Evolutionary conservation across 2,113 vertebrate species (phyloP).

Genomic region (Lagopus leucura): DNA sequence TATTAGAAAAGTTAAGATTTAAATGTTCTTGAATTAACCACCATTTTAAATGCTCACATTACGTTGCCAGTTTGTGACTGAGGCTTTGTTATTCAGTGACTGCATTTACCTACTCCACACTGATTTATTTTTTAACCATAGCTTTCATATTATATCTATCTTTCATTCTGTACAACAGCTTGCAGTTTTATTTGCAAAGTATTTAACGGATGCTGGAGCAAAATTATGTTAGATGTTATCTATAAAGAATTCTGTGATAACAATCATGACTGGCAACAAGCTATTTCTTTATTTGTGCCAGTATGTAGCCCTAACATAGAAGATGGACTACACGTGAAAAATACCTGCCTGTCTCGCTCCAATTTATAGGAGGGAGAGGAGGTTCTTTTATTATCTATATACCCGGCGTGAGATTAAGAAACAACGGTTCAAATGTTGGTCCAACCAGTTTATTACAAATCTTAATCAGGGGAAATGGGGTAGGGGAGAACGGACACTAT

Average conservation of each 20-base stretch:
- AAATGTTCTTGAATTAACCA: background rate
- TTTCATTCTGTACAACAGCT: background rate
- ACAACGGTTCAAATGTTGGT: too few relatives aligned
- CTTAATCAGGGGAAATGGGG: too few relatives aligned
- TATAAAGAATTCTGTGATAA: background rate
- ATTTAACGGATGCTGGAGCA: background rate
- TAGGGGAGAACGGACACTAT: too few relatives aligned
- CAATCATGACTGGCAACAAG: background rate
- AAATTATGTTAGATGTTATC: accelerated
- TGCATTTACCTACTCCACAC: background rate
- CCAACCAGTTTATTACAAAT: too few relatives aligned
- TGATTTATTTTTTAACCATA: background rate
- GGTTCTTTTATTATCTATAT: too few relatives aligned
- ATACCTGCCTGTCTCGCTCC: too few relatives aligned
- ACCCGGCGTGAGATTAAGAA: too few relatives aligned
- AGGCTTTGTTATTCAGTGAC: background rate
- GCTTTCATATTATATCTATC: background rate
- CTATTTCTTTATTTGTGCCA: background rate
- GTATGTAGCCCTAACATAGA: background rate
- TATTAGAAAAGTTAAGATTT: background rate
- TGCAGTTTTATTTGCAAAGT: background rate
- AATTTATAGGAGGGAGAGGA: too few relatives aligned
- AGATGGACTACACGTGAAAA: background rate
- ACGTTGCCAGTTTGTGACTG: background rate
- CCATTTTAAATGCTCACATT: background rate